Evolutionary conservation across 2,888 invertebrate genomes (phyloP), one percentile per base, ranked within the genome.

Genomic region (Ypsolopha sequella): DNA sequence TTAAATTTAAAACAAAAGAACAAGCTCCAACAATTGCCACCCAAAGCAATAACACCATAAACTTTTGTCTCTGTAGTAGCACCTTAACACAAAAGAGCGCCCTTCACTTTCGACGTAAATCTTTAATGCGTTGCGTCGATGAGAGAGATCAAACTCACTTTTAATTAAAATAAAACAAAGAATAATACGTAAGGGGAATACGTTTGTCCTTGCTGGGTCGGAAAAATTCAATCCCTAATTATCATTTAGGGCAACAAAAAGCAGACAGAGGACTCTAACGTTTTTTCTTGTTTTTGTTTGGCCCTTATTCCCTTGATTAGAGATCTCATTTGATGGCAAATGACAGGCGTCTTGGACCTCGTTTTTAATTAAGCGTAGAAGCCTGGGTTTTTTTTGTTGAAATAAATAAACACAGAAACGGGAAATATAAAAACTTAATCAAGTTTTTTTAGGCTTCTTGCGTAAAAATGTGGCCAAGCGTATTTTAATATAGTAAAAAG

Each of bases 181-280:
- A 51, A 53, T 52, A 48, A 51, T 51, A 51, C 44, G 36, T 14
- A 33, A 33, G 36, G 53, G 53, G 43, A 33, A 52, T 36, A 41
- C 24, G 9, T 24, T 24, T 24, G 46, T 34, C 45, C 43, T 38
- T 13, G 33, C 56, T 53, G 48, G 43, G 51, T 44, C 39, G 47
- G 52, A 53, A 62, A 58, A 62, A 63, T 61, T 58, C 58, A 62
- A 59, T 61, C 57, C 58, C 58, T 62, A 63, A 64, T 63, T 62
- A 65, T 55, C 62, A 58, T 62, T 63, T 59, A 51, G 57, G 54
- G 52, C 55, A 58, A 60, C 60, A 60, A 60, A 61, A 14, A 35
- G 36, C 14, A 11, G 43, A 8, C 43, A 11, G 43, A 8, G 6
- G 43, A 43, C 43, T 24, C 24, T 24, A 14, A 47, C 8, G 14